Percentiles rank a stretch among this genome's conserved stretches.
phyloP scores from a whole-genome alignment of 2,113 vertebrate species.

The Phrynosoma blainvillii region DNA sequence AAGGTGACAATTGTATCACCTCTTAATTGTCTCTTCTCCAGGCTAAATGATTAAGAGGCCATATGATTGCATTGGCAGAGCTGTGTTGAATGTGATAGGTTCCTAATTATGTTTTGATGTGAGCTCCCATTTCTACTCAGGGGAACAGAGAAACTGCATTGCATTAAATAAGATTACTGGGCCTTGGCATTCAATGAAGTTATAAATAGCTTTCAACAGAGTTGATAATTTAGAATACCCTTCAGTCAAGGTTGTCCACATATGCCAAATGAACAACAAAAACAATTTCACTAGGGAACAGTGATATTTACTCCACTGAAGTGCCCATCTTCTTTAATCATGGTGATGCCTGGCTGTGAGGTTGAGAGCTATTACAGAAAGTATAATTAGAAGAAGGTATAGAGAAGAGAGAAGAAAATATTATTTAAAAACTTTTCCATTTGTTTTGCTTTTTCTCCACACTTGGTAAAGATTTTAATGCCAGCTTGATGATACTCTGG shows the following conservation, averaged over 20 bases:
- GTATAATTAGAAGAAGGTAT: background rate
- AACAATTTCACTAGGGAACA: slow-evolving; percentile 32
- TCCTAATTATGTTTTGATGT: slow-evolving; percentile 60
- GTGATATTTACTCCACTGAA: slow-evolving; percentile 35
- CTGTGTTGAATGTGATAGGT: slow-evolving; percentile 50
- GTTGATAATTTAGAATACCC: slow-evolving; percentile 46
- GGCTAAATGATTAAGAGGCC: background rate
- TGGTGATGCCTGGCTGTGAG: slow-evolving; percentile 10
- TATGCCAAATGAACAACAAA: slow-evolving; percentile 39
- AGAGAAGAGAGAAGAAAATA: slow-evolving; percentile 1
- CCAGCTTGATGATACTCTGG: background rate
- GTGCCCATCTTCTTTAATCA: slow-evolving; percentile 26
- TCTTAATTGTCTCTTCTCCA: background rate
- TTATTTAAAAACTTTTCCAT: background rate
- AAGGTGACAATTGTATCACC: background rate
- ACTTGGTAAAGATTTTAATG: background rate
- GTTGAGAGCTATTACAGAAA: background rate
- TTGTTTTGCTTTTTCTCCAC: background rate
- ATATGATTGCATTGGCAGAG: slow-evolving; percentile 26
- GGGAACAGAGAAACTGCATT: slow-evolving; percentile 18
- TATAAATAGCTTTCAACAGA: slow-evolving; percentile 47
- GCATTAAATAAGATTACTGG: slow-evolving; percentile 55
- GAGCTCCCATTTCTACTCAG: slow-evolving; percentile 31
- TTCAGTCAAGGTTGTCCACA: slow-evolving; percentile 60
- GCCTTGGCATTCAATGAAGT: slow-evolving; percentile 41